Evolutionary conservation across 2,113 vertebrate species (phyloP).

Genomic region (Phyllostomus hastatus): DNA sequence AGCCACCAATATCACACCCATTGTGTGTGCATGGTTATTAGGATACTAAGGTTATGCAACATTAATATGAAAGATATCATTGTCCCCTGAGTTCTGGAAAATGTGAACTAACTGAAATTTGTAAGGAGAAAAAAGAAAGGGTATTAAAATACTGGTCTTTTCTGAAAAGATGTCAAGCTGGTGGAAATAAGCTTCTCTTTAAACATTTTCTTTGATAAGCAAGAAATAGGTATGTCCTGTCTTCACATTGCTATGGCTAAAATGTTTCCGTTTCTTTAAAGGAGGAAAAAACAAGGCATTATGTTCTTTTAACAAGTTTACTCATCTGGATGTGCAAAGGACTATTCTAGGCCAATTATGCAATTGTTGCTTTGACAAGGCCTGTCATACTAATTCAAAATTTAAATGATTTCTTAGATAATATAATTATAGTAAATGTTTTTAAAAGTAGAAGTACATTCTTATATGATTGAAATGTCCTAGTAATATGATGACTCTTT

Average conservation of each 20-base stretch:
- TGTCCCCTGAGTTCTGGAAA: slow-evolving; percentile 15
- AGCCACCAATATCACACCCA: not conserved
- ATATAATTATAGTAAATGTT: slow-evolving; percentile 22
- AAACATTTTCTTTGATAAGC: slow-evolving; percentile 9
- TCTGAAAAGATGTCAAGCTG: slow-evolving; percentile 33
- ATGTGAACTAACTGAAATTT: slow-evolving; percentile 23
- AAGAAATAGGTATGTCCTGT: not conserved
- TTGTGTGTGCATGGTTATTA: not conserved
- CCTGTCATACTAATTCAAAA: slow-evolving; percentile 35
- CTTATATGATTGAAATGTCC: slow-evolving; percentile 12
- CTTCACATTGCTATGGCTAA: not conserved
- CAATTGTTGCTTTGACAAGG: slow-evolving; percentile 39
- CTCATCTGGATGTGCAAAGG: not conserved
- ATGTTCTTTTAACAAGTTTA: slow-evolving; percentile 33
- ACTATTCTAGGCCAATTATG: slow-evolving; percentile 33
- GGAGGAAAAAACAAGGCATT: not conserved
- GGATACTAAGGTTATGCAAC: not conserved
- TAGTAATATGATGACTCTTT: not conserved
- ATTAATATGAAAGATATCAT: not conserved
- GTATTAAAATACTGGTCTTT: slow-evolving; percentile 28
- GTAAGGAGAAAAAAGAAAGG: slow-evolving; percentile 26
- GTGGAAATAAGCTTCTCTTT: not conserved
- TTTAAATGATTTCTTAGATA: slow-evolving; percentile 51
- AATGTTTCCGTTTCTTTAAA: slow-evolving; percentile 38
- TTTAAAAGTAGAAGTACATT: slow-evolving; percentile 40